Evolutionary conservation across 2,797 vertebrate species (phyloP).

Genomic region (Myotis myotis): DNA sequence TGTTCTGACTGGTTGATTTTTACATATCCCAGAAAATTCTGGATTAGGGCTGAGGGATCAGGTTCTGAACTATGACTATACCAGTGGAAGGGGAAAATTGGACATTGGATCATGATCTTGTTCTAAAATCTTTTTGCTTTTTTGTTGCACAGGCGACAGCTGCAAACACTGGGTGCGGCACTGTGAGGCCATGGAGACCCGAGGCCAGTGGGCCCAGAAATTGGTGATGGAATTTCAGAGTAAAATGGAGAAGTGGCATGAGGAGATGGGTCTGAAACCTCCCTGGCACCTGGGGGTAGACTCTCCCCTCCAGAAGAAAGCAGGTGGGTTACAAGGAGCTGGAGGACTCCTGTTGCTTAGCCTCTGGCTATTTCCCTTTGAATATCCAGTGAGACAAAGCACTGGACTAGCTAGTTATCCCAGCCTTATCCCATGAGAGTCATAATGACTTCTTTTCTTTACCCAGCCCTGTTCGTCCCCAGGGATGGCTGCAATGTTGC

Average conservation of each 20-base stretch:
- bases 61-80: constrained; percentile 9
- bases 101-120: neutral
- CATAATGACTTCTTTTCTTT: neutral
- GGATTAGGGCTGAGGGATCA: neutral
- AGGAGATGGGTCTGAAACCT: constrained; percentile 75
- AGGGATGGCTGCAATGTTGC: neutral
- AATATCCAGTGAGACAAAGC: neutral
- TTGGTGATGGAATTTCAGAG: constrained; percentile 92
- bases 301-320: constrained; percentile 84
- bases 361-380: neutral
- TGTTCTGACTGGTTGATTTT: neutral
- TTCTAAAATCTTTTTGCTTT: constrained; percentile 49
- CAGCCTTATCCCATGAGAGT: neutral
- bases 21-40: constrained; percentile 14
- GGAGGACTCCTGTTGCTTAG: neutral
- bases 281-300: constrained; percentile 78
- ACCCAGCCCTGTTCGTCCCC: neutral
- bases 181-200: constrained; percentile 94
- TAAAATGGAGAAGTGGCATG: constrained; percentile 85
- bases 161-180: constrained; percentile 96
- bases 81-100: neutral
- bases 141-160: constrained; percentile 87
- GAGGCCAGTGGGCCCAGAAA: constrained; percentile 92
- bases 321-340: constrained; percentile 73
- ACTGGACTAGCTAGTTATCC: neutral